Conservation (phyloP, 2,888 invertebrate species). For the Marronus borbonicus region DNA sequence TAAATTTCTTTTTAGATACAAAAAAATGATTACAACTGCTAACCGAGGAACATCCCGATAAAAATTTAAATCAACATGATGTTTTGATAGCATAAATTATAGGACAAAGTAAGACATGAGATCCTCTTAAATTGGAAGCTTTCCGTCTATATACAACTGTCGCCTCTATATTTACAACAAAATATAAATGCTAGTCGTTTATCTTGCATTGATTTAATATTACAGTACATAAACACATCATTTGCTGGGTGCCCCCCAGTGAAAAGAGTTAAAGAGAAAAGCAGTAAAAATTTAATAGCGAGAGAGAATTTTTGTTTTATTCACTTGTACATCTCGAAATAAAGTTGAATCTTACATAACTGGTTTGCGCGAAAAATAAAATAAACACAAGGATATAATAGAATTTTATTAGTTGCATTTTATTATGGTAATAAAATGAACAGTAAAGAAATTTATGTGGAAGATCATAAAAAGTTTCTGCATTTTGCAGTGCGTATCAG, state of each 20-base stretch:
- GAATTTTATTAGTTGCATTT: slow-evolving; percentile 36
- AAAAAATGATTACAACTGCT: too few species aligned
- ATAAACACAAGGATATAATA: slow-evolving; percentile 23
- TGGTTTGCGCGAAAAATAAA: slow-evolving; percentile 26
- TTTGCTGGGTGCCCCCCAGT: too few species aligned
- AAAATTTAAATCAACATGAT: too few species aligned
- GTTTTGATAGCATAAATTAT: too few species aligned
- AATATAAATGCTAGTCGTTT: too few species aligned
- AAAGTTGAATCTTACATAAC: slow-evolving; percentile 16
- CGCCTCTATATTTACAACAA: too few species aligned
- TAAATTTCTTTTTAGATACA: too few species aligned
- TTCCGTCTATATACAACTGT: too few species aligned
- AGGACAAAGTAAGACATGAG: too few species aligned
- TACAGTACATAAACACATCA: neutral
- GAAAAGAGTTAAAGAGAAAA: neutral
- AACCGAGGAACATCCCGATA: too few species aligned
- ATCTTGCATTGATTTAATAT: too few species aligned
- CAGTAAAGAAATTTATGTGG: slow-evolving; percentile 32
- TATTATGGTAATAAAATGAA: slow-evolving; percentile 37
- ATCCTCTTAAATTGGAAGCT: too few species aligned
- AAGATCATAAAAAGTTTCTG: neutral
- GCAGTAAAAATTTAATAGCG: slow-evolving; percentile 25
- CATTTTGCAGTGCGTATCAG: neutral
- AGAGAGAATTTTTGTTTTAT: slow-evolving; percentile 17
- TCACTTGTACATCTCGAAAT: neutral